These are phyloP conservation scores for Fistularia commersonii DNA, from an alignment of 2,797 vertebrate species.

Conservation along the genomic window DNA sequence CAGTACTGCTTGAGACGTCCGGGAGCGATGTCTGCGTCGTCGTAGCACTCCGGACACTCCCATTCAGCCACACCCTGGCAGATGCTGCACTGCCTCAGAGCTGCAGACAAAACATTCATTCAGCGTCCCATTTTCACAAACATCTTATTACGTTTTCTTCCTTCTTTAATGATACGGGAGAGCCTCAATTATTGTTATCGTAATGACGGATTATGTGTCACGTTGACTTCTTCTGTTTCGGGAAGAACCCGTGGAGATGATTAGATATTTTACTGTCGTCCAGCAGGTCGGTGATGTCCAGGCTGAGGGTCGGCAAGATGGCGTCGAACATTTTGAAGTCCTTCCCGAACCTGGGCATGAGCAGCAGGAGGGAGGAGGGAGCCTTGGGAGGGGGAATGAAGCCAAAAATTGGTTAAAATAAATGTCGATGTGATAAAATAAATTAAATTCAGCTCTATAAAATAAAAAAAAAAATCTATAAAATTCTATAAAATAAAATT, in stretches of 20 bases:
- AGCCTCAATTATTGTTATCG: background rate
- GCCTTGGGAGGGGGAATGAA: constrained; percentile 55
- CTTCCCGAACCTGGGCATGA: constrained; percentile 85
- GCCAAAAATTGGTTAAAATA: background rate
- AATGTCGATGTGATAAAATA: background rate
- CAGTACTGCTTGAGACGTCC: constrained; percentile 82
- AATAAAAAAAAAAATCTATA: too few relatives aligned
- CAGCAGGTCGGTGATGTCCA: constrained; percentile 85
- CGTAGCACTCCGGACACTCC: constrained; percentile 82
- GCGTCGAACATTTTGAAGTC: constrained; percentile 85
- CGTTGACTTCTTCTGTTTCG: background rate
- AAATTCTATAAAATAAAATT: too few relatives aligned
- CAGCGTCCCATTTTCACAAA: background rate
- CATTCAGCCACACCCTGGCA: constrained; percentile 79
- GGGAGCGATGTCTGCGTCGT: constrained; percentile 76
- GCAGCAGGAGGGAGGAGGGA: constrained; percentile 80
- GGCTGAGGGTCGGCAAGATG: constrained; percentile 76
- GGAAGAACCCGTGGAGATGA: too few relatives aligned
- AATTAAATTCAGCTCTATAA: too few relatives aligned
- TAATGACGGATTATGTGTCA: background rate
- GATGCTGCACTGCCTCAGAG: constrained; percentile 80
- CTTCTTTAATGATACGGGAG: background rate
- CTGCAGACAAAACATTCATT: constrained; percentile 39
- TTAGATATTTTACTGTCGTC: constrained; percentile 73
- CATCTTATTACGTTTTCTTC: background rate